Evolutionary conservation across 2,888 invertebrate species (phyloP), one percentile per base, ranked within the genome.

Genomic region (Macrosiphum euphorbiae): DNA sequence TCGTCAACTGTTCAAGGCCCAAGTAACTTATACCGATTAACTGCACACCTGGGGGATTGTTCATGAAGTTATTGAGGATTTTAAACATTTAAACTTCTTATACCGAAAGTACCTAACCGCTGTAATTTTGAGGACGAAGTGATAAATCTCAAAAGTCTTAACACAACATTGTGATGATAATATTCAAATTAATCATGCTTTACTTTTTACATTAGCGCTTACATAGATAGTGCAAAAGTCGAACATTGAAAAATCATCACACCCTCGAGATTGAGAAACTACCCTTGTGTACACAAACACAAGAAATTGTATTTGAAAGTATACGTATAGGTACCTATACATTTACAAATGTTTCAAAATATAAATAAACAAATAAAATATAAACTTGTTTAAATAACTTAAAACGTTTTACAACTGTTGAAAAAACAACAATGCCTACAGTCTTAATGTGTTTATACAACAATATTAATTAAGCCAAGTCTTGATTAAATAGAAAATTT

Each of bases 401-500:
- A 50, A 67, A 90, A 24, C 47, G 90, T 50, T 67, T 67, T 90
- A 50, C 61, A 50, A 67, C 47, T 90, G 61, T 67, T 67, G 50
- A 50, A 78, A 78, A 78, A 78, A 78, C 78, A 78, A 78, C 35
- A 78, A 41, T 20, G 58, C 44, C 47, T 61, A 44, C 20, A 10
- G 61, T 89, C 47, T 89, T 89, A 89, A 58, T 47, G 28, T 89
- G 61, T 61, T 89, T 58, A n/a, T 58, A 89, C 44, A 47, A 47
- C 44, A 4, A 47, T 47, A 88, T 88, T 58, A 88, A 88, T 61
- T 89, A 61, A 89, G 61, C 20, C n/a, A 61, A 47, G 58, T 61
- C 26, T 89, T 58, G 61, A 89, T 89, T 89, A 89, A 89, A 89
- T 61, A 89, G 47, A 61, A 61, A 89, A 89, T 89, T 89, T 44